phyloP scores from a whole-genome alignment of 2,797 vertebrate species.

The Cichlasoma orientale region DNA sequence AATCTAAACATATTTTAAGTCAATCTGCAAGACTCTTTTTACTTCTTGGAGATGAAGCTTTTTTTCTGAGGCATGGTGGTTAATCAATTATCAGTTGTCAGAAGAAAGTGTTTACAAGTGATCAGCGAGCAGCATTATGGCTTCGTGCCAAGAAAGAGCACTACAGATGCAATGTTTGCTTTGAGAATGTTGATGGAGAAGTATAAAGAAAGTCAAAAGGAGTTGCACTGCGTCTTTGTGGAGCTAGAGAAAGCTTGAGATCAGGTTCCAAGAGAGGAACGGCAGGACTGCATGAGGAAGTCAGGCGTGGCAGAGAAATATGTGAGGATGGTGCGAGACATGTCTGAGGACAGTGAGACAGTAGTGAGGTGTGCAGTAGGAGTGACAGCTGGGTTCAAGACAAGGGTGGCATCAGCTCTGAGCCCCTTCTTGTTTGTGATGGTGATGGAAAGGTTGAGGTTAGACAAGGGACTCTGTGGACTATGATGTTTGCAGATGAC shows the following conservation, averaged over 20 bases:
- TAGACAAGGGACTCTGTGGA: too few relatives aligned
- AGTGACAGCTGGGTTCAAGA: background rate
- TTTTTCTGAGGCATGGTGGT: background rate
- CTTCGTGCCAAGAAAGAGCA: background rate
- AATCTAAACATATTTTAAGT: slow-evolving; percentile 7
- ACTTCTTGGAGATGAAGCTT: background rate
- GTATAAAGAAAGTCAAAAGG: background rate
- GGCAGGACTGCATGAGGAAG: background rate
- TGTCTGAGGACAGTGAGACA: background rate
- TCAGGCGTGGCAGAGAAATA: background rate
- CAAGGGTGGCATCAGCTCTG: background rate
- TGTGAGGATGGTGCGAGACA: background rate
- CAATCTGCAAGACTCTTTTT: background rate
- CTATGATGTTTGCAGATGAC: too few relatives aligned
- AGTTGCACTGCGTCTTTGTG: background rate
- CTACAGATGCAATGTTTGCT: background rate
- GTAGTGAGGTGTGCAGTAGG: background rate
- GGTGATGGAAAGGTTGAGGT: background rate
- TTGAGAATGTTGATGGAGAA: background rate
- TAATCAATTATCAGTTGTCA: background rate
- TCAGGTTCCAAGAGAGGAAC: background rate
- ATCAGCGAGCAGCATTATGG: background rate
- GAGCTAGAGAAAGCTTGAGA: background rate
- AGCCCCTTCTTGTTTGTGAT: background rate
- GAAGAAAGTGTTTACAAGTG: background rate